phyloP scores from a whole-genome alignment of 2,113 vertebrate genomes.

The Phainopepla nitens region DNA sequence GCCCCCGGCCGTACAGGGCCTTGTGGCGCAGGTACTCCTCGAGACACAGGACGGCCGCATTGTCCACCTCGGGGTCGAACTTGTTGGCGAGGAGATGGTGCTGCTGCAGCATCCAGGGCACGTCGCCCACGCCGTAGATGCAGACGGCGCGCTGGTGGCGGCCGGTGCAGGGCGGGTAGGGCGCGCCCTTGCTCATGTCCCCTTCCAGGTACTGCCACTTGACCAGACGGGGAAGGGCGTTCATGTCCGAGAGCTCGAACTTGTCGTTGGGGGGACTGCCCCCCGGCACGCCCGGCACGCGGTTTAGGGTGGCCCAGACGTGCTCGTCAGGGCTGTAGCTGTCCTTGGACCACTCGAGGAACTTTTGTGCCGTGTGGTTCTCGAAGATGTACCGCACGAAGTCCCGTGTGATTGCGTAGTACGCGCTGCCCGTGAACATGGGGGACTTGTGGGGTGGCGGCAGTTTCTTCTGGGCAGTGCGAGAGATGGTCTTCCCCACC shows the following conservation, averaged over 20 bases:
- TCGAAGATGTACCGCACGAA: conserved; percentile 80
- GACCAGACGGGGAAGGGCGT: conserved; percentile 78
- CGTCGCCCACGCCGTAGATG: conserved; percentile 84
- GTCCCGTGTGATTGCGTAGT: conserved; percentile 77
- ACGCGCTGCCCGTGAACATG: conserved; percentile 87
- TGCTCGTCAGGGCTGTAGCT: conserved; percentile 92
- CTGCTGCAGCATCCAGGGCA: conserved; percentile 82
- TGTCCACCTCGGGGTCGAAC: conserved; percentile 84
- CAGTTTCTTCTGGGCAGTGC: conserved; percentile 34
- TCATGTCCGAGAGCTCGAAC: conserved; percentile 83
- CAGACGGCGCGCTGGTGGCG: conserved; percentile 74
- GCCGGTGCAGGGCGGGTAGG: conserved; percentile 83
- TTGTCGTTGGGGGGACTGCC: conserved; percentile 71
- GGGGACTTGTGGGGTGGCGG: conserved; percentile 76
- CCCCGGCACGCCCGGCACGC: conserved; percentile 81
- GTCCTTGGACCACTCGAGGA: conserved; percentile 88
- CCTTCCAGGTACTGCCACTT: conserved; percentile 83
- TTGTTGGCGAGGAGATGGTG: conserved; percentile 91
- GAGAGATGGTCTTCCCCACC: neutral
- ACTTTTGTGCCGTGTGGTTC: conserved; percentile 33
- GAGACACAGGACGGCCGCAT: conserved; percentile 79
- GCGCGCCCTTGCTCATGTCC: conserved; percentile 73
- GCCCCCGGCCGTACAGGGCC: conserved; percentile 59
- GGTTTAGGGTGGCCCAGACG: conserved; percentile 89
- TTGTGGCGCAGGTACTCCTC: conserved; percentile 81